Percentiles rank a stretch among this genome's conserved stretches.
Evolutionary conservation across 2,888 invertebrate genomes (phyloP).

Genomic region (Aleiodes alternator): DNA sequence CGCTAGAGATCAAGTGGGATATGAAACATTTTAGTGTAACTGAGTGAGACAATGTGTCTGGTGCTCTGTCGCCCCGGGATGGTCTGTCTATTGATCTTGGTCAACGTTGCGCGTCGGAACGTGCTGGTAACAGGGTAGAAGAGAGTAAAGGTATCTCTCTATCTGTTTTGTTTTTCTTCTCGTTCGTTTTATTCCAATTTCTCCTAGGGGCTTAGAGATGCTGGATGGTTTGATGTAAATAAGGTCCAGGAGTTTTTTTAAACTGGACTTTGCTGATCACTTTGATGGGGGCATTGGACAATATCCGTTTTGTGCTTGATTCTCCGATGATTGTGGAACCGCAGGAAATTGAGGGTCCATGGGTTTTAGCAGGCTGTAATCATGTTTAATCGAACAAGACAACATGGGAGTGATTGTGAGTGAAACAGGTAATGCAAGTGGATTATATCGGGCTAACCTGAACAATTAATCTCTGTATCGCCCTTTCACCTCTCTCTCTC

Average conservation of each 20-base stretch:
- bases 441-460: constrained; percentile 14
- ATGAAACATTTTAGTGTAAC: constrained; percentile 28
- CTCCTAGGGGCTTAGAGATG: not conserved
- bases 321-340: constrained; percentile 29
- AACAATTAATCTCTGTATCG: constrained; percentile 5
- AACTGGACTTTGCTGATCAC: not conserved
- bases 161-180: constrained; percentile 20
- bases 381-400: constrained; percentile 27
- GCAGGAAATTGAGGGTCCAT: not conserved
- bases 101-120: constrained; percentile 66
- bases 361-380: not conserved
- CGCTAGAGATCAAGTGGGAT: constrained; percentile 63
- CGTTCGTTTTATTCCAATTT: constrained; percentile 21
- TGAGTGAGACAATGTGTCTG: constrained; percentile 47
- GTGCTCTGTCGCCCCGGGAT: constrained; percentile 69
- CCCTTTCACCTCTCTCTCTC: no score
- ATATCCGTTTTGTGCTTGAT: constrained; percentile 21
- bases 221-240: no score
- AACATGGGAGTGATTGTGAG: constrained; percentile 3
- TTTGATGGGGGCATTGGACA: constrained; percentile 11
- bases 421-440: not conserved
- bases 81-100: constrained; percentile 72
- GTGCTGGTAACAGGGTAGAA: constrained; percentile 48
- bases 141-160: constrained; percentile 27
- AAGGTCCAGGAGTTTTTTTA: no score